Evolutionary conservation across 2,888 invertebrate species (phyloP).

Genomic region (Plemyria rubiginata): DNA sequence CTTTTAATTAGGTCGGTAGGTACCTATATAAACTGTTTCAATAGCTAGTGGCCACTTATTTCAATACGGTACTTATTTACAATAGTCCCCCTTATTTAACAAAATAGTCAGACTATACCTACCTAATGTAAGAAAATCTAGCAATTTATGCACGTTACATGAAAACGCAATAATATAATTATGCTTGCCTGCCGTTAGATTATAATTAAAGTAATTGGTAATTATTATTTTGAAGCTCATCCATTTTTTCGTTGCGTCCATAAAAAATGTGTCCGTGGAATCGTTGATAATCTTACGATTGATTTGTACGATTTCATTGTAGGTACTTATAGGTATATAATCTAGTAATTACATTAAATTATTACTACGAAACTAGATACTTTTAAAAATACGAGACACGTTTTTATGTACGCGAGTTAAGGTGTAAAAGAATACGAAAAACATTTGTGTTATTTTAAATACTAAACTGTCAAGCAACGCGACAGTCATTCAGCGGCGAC

Average conservation of each 20-base stretch:
- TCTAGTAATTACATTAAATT: no score
- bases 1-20: background rate
- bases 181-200: background rate
- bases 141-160: slow-evolving; percentile 14
- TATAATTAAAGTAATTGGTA: background rate
- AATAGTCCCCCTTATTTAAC: no score
- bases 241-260: background rate
- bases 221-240: background rate
- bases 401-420: background rate
- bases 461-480: background rate
- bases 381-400: background rate
- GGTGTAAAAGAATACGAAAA: background rate
- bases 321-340: no score
- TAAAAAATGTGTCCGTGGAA: background rate
- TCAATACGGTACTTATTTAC: background rate
- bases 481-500: background rate
- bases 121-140: background rate
- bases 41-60: background rate
- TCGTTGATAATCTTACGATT: background rate
- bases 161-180: background rate
- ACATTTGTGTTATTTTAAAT: background rate
- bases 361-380: no score
- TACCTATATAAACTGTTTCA: background rate
- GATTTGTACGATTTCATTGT: background rate
- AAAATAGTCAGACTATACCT: background rate